Evolutionary conservation across 2,113 vertebrate genomes (phyloP), one percentile per base, ranked within the genome.

Genomic region (Eurystomus gularis): DNA sequence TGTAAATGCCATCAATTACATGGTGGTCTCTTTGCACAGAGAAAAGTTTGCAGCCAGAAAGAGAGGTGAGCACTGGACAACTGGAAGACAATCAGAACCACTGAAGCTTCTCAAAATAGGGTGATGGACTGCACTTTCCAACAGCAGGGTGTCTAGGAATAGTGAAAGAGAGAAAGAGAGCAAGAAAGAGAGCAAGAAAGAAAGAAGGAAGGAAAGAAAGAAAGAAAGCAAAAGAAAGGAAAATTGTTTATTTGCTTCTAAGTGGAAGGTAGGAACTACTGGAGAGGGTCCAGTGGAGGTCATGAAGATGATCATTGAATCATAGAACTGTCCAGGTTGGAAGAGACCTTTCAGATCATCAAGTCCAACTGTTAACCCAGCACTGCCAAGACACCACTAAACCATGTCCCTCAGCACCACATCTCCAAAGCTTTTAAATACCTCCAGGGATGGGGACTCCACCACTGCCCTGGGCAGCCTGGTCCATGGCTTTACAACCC

Each of bases 201-300:
- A 14, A 8, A 42, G 15, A 15, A 42, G 15, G 42, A 26, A 4
- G 6, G 2, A 3, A 29, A 16, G 4, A 6, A 11, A 3, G 17
- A n/a, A n/a, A 5, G 10, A 19, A 5, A 12, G 0, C 20, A 49
- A n/a, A 58, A 21, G 1, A 8, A n/a, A n/a, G n/a, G n/a, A n/a
- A n/a, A n/a, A n/a, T n/a, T n/a, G n/a, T n/a, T 31, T 25, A 18
- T 82, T 76, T 15, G 0, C 15, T 80, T 84, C 8, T 61, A 76
- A 75, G 3, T 52, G 17, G 20, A 72, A 78, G 39, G 4, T 82
- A 54, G 52, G 52, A 54, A 29, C 12, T 54, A 29, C 52, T 28
- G 26, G 52, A 54, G 52, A 54, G 15, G n/a, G n/a, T 54, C 52
- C 52, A 54, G 52, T 14, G 26, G 52, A 54, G 26, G 52, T 26